Evolutionary conservation across 2,888 invertebrate species (phyloP).

Genomic region (Sinodicranocentrus sp.): DNA sequence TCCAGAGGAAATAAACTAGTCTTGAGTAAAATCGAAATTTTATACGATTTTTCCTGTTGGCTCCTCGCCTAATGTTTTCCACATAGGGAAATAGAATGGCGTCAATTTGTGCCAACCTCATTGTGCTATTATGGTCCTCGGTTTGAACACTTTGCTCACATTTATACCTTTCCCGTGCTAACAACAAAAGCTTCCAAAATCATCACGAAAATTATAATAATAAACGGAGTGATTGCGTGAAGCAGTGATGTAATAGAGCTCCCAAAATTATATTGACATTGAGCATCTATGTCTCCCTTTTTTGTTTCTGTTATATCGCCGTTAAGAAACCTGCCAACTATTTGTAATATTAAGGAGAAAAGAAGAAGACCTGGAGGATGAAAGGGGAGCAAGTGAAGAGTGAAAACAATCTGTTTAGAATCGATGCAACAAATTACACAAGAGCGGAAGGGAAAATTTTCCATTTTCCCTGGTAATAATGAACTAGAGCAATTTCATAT

Average conservation of each 20-base stretch:
- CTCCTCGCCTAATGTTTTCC: conserved; percentile 65
- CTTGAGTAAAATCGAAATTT: conserved; percentile 55
- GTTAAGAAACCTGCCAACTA: too few relatives aligned
- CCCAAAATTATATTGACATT: too few relatives aligned
- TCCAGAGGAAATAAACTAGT: not conserved
- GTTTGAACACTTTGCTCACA: too few relatives aligned
- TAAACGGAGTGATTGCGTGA: conserved; percentile 12
- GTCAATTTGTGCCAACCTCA: conserved; percentile 20
- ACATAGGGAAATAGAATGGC: not conserved
- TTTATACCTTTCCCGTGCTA: not conserved
- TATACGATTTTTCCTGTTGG: conserved; percentile 59
- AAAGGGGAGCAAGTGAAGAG: conserved; percentile 14
- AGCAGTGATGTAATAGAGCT: conserved; percentile 5
- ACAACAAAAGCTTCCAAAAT: conserved; percentile 31
- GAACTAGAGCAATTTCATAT: conserved; percentile 62
- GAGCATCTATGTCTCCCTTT: too few relatives aligned
- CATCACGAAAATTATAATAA: conserved; percentile 37
- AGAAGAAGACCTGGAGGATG: not conserved
- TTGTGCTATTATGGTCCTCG: too few relatives aligned
- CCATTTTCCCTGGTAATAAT: conserved; percentile 62
- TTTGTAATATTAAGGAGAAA: too few relatives aligned
- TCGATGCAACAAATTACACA: conserved; percentile 59
- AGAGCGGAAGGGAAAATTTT: conserved; percentile 14
- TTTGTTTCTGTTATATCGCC: too few relatives aligned
- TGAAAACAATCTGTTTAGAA: conserved; percentile 59